Base-by-base conservation (phyloP, 2,797 vertebrate species). In the Cetoscarus ocellatus region DNA sequence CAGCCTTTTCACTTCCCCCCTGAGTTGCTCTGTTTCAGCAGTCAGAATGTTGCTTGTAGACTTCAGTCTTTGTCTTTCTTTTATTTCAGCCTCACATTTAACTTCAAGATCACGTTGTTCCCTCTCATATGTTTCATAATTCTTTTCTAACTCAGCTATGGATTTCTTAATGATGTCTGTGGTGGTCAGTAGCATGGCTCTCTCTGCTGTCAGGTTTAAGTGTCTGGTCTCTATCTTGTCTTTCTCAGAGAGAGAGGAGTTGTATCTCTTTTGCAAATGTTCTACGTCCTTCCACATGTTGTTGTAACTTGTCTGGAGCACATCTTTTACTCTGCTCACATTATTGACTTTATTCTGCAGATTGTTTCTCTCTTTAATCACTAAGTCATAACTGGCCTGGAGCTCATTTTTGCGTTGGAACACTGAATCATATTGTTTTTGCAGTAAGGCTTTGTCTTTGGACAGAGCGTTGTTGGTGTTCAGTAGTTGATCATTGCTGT, bases 261-360 rank as follows among this genome's bases (percentile, higher is more conserved):
- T 85, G 56, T 84, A 78, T 11, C 36, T 73, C 39, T 62, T 79
- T 2, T 88, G 67, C 10, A 91, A 48, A 45, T 86, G 55, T 18
- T 89, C 84, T 0, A 89, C 15, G 2, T 65, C 53, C 40, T 36
- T 49, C 6, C 87, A 57, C 55, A 91, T 3, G 2, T 10, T 8
- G 6, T 80, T 89, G 73, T 77, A 89, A 6, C 15, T 70, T n/a
- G 13, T 1, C 50, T 88, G 88, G 18, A 90, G 50, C 19, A 77
- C 55, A 6, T 88, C 79, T 56, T 38, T 89, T 18, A 62, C 10
- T 52, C 83, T 66, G 34, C 68, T 88, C 0, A 61, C 73, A 10
- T 86, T 91, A 10, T 91, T 89, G 35, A 69, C 70, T 57, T 77
- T 77, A 73, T 88, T 91, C 48, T 89, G 81, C 11, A 92, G 64